Conservation (phyloP, 2,888 invertebrate genomes). For the Andricus curvator region DNA sequence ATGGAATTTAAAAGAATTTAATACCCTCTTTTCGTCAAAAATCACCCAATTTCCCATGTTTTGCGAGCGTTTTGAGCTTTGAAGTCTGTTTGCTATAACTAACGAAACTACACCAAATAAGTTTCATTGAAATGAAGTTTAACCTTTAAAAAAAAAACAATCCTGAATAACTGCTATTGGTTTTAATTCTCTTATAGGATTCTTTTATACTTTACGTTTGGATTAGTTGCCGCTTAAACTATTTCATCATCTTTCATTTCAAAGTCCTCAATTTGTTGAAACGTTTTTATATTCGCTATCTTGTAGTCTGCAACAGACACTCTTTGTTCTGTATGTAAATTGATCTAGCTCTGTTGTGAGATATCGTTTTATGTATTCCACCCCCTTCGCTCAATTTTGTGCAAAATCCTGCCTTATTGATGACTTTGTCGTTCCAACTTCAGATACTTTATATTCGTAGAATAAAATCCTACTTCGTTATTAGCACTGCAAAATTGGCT, state of each 20-base stretch:
- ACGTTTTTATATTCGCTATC: background rate
- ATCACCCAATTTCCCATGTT: too few relatives aligned
- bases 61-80: too few relatives aligned
- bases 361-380: background rate
- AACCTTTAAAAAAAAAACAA: too few relatives aligned
- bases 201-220: too few relatives aligned
- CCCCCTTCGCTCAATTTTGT: background rate
- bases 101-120: too few relatives aligned
- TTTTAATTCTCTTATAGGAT: too few relatives aligned
- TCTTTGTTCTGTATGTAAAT: background rate
- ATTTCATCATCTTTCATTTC: background rate
- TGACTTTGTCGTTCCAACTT: background rate
- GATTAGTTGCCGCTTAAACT: background rate
- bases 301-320: background rate
- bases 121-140: too few relatives aligned
- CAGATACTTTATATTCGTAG: background rate
- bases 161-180: too few relatives aligned
- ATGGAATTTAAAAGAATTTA: too few relatives aligned
- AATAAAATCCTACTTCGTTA: background rate
- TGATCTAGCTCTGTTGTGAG: background rate
- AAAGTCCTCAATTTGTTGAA: background rate
- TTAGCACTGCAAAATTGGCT: background rate
- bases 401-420: slow-evolving; percentile 4
- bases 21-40: too few relatives aligned
- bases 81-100: too few relatives aligned